A percentile compares a stretch with the other conserved stretches of the same genome.
These are phyloP conservation scores for Muntiacus reevesi DNA, from an alignment of 2,113 vertebrate genomes.

Conservation along the genomic window DNA sequence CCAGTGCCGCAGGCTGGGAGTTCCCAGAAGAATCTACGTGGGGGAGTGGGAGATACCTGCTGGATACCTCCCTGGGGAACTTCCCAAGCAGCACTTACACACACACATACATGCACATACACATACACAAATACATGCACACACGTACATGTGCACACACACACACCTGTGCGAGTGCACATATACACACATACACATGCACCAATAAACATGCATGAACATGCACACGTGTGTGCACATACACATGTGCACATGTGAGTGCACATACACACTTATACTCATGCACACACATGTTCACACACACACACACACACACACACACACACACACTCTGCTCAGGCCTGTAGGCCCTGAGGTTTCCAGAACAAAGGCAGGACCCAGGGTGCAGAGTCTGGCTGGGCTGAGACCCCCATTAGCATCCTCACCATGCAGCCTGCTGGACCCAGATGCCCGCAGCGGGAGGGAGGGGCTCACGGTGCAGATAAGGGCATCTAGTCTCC, in stretches of 20 bases:
- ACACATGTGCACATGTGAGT: neutral
- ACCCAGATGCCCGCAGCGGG: neutral
- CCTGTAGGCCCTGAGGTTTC: neutral
- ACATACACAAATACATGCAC: neutral
- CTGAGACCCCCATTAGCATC: neutral
- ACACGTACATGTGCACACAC: neutral
- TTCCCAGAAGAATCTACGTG: neutral
- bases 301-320: neutral
- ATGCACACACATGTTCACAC: neutral
- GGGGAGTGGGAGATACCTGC: neutral
- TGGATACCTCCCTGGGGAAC: neutral
- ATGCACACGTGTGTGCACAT: neutral
- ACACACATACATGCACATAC: neutral
- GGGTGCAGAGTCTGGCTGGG: neutral
- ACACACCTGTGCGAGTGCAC: too few species aligned
- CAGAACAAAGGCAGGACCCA: neutral
- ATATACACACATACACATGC: neutral
- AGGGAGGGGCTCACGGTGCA: neutral
- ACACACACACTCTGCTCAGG: neutral
- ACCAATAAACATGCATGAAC: neutral
- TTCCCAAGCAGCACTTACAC: neutral
- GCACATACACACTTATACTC: too few species aligned
- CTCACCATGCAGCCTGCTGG: conserved; percentile 56
- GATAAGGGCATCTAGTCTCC: neutral
- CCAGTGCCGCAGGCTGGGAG: neutral